phyloP scores from a whole-genome alignment of 2,113 vertebrate species.

The Onychostoma macrolepis region DNA sequence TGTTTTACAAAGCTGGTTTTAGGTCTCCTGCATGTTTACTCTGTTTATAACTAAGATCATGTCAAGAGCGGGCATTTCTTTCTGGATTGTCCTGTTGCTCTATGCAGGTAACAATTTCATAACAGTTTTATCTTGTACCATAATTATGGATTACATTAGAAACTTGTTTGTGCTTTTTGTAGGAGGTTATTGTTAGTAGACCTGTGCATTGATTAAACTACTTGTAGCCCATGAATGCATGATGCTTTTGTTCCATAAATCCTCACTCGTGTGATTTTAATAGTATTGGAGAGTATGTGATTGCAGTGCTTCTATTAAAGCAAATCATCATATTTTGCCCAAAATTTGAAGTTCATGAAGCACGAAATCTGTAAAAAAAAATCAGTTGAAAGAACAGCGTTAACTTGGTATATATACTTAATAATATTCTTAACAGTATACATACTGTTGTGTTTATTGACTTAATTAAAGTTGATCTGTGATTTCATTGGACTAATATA shows the following conservation, averaged over 20 bases:
- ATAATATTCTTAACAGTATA: no score
- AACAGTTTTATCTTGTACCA: neutral
- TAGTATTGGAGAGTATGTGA: neutral
- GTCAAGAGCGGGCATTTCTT: conserved; percentile 57
- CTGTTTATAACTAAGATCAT: conserved; percentile 57
- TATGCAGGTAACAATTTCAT: conserved; percentile 69
- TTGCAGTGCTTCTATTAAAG: neutral
- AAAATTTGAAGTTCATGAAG: neutral
- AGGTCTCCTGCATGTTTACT: neutral
- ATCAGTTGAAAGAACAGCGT: no score
- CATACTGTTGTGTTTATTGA: neutral
- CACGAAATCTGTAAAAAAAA: neutral
- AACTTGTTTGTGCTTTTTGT: neutral
- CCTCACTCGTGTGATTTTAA: neutral
- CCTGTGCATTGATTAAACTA: neutral
- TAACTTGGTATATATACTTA: no score
- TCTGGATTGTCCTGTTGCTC: conserved; percentile 68
- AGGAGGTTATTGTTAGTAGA: neutral
- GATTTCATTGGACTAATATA: neutral
- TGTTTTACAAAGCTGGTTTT: conserved; percentile 38
- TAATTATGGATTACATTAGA: neutral
- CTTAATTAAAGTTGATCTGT: neutral
- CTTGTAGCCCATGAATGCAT: neutral
- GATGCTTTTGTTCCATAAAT: neutral
- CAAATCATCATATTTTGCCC: neutral